Evolutionary conservation across 1,140 invertebrate species (phyloP).

Genomic region (Trichoplusia ni): DNA sequence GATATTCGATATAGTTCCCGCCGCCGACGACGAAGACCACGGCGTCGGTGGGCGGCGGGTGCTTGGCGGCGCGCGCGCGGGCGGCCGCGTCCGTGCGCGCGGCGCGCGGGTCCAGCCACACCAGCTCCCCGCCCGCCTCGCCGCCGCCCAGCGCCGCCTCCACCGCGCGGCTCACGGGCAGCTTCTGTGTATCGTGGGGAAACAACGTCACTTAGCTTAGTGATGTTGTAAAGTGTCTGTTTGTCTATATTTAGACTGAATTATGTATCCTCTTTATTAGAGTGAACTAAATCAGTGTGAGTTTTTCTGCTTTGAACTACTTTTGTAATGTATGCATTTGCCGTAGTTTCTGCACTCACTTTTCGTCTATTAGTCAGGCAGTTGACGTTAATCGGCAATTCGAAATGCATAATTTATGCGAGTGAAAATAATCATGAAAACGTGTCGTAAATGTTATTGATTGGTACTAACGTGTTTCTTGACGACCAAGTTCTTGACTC

Average conservation of each 20-base stretch:
- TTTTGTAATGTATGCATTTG: too few relatives aligned
- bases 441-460: too few relatives aligned
- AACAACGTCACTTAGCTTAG: too few relatives aligned
- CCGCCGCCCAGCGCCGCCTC: conserved; percentile 61
- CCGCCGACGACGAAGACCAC: conserved; percentile 99
- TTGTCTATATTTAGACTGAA: too few relatives aligned
- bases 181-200: conserved; percentile 58
- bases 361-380: background rate
- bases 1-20: conserved; percentile 99
- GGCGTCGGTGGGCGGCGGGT: conserved; percentile 90
- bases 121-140: conserved; percentile 53
- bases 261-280: too few relatives aligned
- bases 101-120: conserved; percentile 72
- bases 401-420: background rate
- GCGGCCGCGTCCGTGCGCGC: conserved; percentile 63
- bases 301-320: too few relatives aligned
- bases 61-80: conserved; percentile 49
- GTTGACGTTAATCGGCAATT: background rate
- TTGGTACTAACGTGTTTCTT: conserved; percentile 96
- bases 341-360: too few relatives aligned
- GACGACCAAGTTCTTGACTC: conserved; percentile 99
- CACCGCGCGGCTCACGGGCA: conserved; percentile 72
- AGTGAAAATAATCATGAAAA: too few relatives aligned
- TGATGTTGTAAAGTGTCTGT: too few relatives aligned
- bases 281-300: too few relatives aligned